Base-by-base conservation (phyloP, 2,113 vertebrate genomes). In the Canis aureus region DNA sequence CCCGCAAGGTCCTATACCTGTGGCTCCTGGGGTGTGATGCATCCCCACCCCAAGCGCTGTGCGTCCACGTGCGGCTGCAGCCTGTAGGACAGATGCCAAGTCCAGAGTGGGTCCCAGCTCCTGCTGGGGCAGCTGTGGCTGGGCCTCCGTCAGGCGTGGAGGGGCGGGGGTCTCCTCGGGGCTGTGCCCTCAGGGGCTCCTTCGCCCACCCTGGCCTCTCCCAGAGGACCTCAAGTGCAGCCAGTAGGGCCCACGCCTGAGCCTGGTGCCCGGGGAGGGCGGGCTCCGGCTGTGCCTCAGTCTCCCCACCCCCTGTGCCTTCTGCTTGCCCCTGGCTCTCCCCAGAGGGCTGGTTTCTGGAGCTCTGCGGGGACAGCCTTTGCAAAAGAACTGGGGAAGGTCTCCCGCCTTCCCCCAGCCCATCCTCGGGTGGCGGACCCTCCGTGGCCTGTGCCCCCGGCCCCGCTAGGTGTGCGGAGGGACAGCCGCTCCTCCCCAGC, bases 61-160 rank as follows among this genome's bases (percentile, higher is more conserved):
- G 0, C 3, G 7, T 43, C 43, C 19, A 1, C 13, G 1, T 86
- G 49, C 12, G 8, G 64, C 32, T 4, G 3, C 13, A 57, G n/a
- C 66, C 66, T 35, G 7, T 32, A 3, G 66, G 51, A 29, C 25
- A 51, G 43, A 76, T 16, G 74, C 74, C 74, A 76, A 51, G 74
- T 17, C 43, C 23, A 27, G 73, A 49, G 13, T 12, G 11, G 13
- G 16, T 43, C 12, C 43, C 8, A 12, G 23, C 38, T 49, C 74
- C 43, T 78, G 13, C 43, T 17, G 25, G 43, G 43, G 25, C 74
- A 76, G 1, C 25, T 17, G 74, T 16, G 25, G 43, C 38, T 49
- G 38, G 43, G 8, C 74, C 43, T 51, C 23, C 3, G 13, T 51
- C 12, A 16, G 73, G 23, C 43, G 7, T 29, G 25, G 25, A 78